phyloP scores from a whole-genome alignment of 2,113 vertebrate species.

The Sceloporus undulatus region DNA sequence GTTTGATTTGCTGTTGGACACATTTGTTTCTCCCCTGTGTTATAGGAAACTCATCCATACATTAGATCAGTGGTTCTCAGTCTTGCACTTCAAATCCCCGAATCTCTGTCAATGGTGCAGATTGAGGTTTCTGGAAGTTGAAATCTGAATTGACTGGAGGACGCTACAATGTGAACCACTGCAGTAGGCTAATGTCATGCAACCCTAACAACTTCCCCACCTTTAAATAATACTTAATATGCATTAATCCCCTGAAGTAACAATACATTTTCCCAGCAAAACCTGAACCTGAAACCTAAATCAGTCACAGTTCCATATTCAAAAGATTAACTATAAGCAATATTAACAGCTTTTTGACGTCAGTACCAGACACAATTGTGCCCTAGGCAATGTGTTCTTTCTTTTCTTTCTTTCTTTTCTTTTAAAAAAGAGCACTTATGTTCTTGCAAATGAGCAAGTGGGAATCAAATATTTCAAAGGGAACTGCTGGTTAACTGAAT shows the following conservation, averaged over 20 bases:
- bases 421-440: slow-evolving; percentile 5
- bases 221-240: slow-evolving; percentile 56
- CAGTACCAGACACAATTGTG: slow-evolving; percentile 60
- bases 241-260: slow-evolving; percentile 56
- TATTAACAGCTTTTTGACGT: slow-evolving; percentile 57
- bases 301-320: slow-evolving; percentile 62
- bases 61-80: neutral
- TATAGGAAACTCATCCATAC: neutral
- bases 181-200: too few species aligned
- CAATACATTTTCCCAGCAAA: slow-evolving; percentile 51
- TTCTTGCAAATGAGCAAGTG: slow-evolving; percentile 41
- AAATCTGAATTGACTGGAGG: neutral
- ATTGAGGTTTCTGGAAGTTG: neutral
- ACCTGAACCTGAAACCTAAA: slow-evolving; percentile 57
- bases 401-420: slow-evolving; percentile 2
- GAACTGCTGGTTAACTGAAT: slow-evolving; percentile 20
- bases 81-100: neutral
- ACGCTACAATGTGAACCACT: neutral
- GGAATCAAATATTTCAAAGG: slow-evolving; percentile 6
- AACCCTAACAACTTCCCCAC: neutral
- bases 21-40: neutral
- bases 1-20: too few species aligned
- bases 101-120: neutral
- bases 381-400: neutral
- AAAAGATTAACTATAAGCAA: slow-evolving; percentile 58